Conservation (phyloP, 2,888 invertebrate species). For the Drymonia ruficornis region DNA sequence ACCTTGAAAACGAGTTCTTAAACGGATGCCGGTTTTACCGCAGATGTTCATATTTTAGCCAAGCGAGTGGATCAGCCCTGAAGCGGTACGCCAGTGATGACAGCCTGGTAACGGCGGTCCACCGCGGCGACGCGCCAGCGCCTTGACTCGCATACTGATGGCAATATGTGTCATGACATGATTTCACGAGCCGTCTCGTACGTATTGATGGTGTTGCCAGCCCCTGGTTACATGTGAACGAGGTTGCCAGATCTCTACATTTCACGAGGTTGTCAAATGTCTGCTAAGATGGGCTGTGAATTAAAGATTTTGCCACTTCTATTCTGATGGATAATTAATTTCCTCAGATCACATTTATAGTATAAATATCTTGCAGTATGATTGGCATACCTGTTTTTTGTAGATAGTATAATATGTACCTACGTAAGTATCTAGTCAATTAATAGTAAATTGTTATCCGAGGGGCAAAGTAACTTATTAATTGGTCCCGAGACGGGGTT, state of each 20-base stretch:
- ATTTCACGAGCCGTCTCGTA: conserved; percentile 2
- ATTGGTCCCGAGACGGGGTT: no score
- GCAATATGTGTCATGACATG: not conserved
- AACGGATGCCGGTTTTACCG: not conserved
- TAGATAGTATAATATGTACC: no score
- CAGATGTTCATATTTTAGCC: conserved; percentile 42
- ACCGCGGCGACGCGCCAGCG: conserved; percentile 56
- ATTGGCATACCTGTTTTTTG: no score
- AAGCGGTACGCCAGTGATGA: conserved; percentile 81
- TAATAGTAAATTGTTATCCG: no score
- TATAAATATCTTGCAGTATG: no score
- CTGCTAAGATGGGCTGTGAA: not conserved
- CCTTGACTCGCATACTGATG: conserved; percentile 51
- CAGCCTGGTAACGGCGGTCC: conserved; percentile 73
- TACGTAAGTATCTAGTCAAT: no score
- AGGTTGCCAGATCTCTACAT: conserved; percentile 7
- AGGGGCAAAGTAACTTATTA: no score
- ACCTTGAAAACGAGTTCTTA: no score
- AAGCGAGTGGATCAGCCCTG: conserved; percentile 67
- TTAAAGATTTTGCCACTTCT: not conserved
- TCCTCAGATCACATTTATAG: no score
- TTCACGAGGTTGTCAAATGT: no score
- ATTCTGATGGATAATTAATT: not conserved
- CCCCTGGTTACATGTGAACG: not conserved
- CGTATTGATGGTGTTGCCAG: conserved; percentile 10